Evolutionary conservation across 1,140 invertebrate genomes (phyloP).

Genomic region (Macrotrachela quadricornifera): DNA sequence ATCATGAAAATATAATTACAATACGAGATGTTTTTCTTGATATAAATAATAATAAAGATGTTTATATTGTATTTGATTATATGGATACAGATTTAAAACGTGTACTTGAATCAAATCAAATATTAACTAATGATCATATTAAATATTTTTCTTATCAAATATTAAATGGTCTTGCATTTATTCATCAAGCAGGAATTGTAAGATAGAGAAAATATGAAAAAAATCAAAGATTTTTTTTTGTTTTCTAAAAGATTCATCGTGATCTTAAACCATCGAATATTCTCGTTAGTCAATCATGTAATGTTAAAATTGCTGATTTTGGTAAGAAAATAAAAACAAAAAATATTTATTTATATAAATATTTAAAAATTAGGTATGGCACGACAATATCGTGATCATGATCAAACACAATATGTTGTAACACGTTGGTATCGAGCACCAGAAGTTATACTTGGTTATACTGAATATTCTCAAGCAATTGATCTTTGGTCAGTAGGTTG

Average conservation of each 20-base stretch:
- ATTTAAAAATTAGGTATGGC: conserved; percentile 85
- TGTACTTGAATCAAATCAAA: conserved; percentile 74
- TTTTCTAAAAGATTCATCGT: conserved; percentile 57
- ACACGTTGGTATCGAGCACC: conserved; percentile 74
- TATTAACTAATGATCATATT: conserved; percentile 87
- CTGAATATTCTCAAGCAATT: conserved; percentile 43
- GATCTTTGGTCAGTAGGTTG: conserved; percentile 29
- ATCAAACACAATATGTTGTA: conserved; percentile 95
- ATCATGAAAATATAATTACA: conserved; percentile 45
- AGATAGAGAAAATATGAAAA: too few relatives aligned
- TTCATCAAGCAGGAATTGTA: too few relatives aligned
- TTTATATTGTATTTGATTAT: conserved; percentile 83
- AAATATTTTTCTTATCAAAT: conserved; percentile 98
- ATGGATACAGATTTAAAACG: conserved; percentile 98
- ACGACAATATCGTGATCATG: conserved; percentile 32
- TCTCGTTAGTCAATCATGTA: conserved; percentile 97
- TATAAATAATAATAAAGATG: conserved; percentile 46
- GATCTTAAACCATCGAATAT: conserved; percentile 97
- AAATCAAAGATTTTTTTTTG: too few relatives aligned
- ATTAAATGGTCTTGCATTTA: conserved; percentile 55
- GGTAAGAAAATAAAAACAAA: neutral
- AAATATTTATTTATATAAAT: conserved; percentile 37
- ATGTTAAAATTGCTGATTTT: conserved; percentile 45
- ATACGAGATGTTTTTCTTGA: conserved; percentile 77
- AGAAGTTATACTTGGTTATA: conserved; percentile 92